These are phyloP conservation scores for Byasa hedistus DNA, from an alignment of 2,888 invertebrate genomes.

Conservation along the genomic window DNA sequence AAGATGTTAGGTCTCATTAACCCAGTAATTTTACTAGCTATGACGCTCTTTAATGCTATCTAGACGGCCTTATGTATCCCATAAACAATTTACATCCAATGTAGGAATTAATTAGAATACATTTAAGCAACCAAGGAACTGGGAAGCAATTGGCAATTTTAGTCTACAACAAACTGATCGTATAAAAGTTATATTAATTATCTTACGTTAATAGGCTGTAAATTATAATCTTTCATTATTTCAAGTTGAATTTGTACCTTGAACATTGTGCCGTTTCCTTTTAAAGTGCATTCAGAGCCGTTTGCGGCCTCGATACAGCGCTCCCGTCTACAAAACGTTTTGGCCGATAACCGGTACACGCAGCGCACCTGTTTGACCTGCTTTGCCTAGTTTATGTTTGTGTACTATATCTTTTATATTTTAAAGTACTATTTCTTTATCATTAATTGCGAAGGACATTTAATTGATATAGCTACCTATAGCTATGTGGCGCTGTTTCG, in stretches of 20 bases:
- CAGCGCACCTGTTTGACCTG: constrained; percentile 24
- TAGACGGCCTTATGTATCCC: too few species aligned
- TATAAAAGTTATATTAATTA: background rate
- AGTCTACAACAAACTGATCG: background rate
- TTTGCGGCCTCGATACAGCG: constrained; percentile 22
- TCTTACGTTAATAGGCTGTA: background rate
- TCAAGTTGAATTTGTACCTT: constrained; percentile 13
- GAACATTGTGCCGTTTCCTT: constrained; percentile 22
- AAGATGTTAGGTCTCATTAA: too few species aligned
- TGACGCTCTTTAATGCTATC: too few species aligned
- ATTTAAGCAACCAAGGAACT: too few species aligned
- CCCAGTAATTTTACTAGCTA: too few species aligned
- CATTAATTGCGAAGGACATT: background rate
- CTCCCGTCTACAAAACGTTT: constrained; percentile 28
- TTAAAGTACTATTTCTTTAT: background rate
- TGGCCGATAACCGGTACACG: constrained; percentile 29
- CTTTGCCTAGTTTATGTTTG: constrained; percentile 19
- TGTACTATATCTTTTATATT: constrained; percentile 8
- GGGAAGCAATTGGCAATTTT: too few species aligned
- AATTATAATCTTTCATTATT: constrained; percentile 11
- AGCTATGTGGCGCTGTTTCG: too few species aligned
- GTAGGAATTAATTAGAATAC: too few species aligned
- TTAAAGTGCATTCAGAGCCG: constrained; percentile 15
- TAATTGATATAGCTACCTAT: too few species aligned
- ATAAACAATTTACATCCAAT: too few species aligned